phyloP scores from a whole-genome alignment of 2,888 invertebrate genomes.

The Heteromyza rotundicornis region DNA sequence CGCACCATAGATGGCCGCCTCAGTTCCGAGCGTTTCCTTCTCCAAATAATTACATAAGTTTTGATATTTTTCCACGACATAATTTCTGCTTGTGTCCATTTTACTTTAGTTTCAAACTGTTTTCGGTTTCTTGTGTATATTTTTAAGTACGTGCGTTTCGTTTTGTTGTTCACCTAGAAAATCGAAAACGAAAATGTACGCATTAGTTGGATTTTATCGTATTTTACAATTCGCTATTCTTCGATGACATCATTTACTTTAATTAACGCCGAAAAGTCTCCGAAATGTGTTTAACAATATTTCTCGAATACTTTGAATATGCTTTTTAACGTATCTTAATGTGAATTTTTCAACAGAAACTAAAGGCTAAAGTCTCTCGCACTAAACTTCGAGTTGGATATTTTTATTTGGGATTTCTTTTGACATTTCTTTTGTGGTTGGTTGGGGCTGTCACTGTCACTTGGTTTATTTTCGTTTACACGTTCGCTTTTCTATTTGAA shows the following conservation, averaged over 20 bases:
- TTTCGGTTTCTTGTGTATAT: slow-evolving; percentile 17
- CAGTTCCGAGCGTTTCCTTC: slow-evolving; percentile 48
- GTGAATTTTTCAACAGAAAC: no score
- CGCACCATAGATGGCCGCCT: slow-evolving; percentile 50
- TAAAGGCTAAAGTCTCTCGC: no score
- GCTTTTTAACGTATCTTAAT: no score
- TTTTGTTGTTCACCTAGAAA: slow-evolving; percentile 23
- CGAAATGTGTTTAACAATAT: slow-evolving; percentile 20
- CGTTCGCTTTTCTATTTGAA: no score
- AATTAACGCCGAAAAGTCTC: slow-evolving; percentile 33
- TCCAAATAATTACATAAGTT: slow-evolving; percentile 55
- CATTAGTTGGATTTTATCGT: background rate
- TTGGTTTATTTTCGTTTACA: no score
- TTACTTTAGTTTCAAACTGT: slow-evolving; percentile 9
- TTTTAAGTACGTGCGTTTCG: slow-evolving; percentile 10
- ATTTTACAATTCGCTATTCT: background rate
- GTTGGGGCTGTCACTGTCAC: no score
- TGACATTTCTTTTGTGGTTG: no score
- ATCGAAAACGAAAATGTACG: slow-evolving; percentile 32
- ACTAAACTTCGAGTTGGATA: no score
- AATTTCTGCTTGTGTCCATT: slow-evolving; percentile 19
- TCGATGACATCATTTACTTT: slow-evolving; percentile 49
- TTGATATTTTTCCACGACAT: slow-evolving; percentile 43
- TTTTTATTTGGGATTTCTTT: no score
- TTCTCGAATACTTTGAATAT: slow-evolving; percentile 6